Evolutionary conservation across 2,797 vertebrate species (phyloP).

Genomic region (Lutjanus campechanus): DNA sequence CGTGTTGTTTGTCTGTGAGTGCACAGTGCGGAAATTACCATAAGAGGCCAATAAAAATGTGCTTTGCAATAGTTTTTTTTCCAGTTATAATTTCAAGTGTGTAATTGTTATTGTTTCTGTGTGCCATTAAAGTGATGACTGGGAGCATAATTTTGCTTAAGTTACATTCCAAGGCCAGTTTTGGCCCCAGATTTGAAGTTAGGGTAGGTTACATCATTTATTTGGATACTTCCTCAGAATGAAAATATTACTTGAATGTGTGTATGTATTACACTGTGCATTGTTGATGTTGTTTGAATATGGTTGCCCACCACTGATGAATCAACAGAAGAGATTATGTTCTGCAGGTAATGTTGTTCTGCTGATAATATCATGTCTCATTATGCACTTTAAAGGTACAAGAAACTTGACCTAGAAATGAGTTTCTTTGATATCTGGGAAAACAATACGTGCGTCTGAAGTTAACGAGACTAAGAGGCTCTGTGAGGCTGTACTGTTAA

Average conservation of each 20-base stretch:
- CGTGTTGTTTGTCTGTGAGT: constrained; percentile 33
- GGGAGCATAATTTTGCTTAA: not conserved
- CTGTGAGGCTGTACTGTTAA: not conserved
- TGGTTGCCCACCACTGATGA: not conserved
- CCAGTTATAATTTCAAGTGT: not conserved
- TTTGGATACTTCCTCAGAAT: not conserved
- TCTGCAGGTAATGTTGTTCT: not conserved
- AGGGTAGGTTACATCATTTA: constrained; percentile 10
- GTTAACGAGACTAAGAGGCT: not conserved
- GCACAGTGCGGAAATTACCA: constrained; percentile 33
- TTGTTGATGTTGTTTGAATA: not conserved
- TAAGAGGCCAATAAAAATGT: constrained; percentile 48
- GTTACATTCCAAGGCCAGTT: constrained; percentile 3
- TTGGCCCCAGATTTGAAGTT: constrained; percentile 7
- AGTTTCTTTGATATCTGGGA: not conserved
- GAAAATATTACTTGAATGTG: not conserved
- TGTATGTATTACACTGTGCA: not conserved
- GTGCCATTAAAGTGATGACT: constrained; percentile 17
- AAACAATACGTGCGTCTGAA: not conserved
- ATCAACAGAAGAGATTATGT: not conserved
- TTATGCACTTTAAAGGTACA: not conserved
- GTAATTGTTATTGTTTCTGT: constrained; percentile 35
- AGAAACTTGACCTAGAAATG: not conserved
- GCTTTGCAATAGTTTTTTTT: constrained; percentile 16
- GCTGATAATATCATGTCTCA: not conserved